A percentile compares a stretch with the other conserved stretches of the same genome.
phyloP scores from a whole-genome alignment of 92 coral and sea anemone species.

The Palythoa heliodiscus region DNA sequence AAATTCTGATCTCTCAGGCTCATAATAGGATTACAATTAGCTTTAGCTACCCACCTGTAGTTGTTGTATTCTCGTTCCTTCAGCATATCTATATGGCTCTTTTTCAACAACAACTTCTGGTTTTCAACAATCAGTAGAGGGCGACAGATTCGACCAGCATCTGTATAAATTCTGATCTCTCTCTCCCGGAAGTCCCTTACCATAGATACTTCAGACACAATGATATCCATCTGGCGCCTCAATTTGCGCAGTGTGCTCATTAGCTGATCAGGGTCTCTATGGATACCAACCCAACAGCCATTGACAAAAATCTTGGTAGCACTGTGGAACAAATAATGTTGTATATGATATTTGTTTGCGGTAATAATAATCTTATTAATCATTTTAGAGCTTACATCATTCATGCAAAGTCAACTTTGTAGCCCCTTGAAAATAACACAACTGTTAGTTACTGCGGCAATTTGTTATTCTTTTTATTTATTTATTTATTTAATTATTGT shows the following conservation, averaged over 20 bases:
- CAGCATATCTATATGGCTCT: slow-evolving; percentile 94
- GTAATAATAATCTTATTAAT: too few species aligned
- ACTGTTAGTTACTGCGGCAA: too few species aligned
- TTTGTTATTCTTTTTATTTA: too few species aligned
- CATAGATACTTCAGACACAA: slow-evolving; percentile 99
- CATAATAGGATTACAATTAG: too few species aligned
- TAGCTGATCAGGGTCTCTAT: slow-evolving; percentile 97
- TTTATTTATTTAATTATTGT: too few species aligned
- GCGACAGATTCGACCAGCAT: slow-evolving; percentile 99
- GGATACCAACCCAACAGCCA: slow-evolving; percentile 99
- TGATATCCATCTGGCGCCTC: slow-evolving; percentile 98
- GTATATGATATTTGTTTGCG: too few species aligned
- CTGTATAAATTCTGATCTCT: slow-evolving; percentile 98
- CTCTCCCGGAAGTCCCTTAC: slow-evolving; percentile 97
- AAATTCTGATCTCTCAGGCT: slow-evolving; percentile 88
- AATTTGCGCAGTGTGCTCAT: slow-evolving; percentile 95
- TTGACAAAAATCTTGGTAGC: slow-evolving; percentile 98
- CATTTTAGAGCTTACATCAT: too few species aligned
- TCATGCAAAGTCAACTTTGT: too few species aligned
- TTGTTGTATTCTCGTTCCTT: slow-evolving; percentile 97
- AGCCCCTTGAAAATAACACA: too few species aligned
- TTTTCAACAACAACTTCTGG: slow-evolving; percentile 88
- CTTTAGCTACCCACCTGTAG: slow-evolving; percentile 66
- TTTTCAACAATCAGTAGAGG: slow-evolving; percentile 97
- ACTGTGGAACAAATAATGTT: slow-evolving; percentile 41